These are phyloP conservation scores for Ariolimax columbianus DNA, from an alignment of 2,888 invertebrate genomes.

Conservation along the genomic window DNA sequence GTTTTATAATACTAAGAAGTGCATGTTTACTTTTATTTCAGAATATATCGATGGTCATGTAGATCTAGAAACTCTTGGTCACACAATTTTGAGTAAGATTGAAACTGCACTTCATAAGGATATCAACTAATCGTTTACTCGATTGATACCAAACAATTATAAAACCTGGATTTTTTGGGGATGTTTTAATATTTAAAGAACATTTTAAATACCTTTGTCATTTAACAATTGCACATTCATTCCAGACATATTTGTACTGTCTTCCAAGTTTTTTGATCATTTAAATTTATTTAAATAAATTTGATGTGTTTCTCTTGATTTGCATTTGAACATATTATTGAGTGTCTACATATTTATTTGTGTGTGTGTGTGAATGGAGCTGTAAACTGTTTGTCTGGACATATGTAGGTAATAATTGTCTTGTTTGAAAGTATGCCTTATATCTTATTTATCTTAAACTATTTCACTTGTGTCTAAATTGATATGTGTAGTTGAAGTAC, in stretches of 20 bases:
- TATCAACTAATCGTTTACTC: background rate
- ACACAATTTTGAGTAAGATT: conserved; percentile 11
- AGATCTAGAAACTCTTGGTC: conserved; percentile 25
- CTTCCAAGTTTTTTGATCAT: background rate
- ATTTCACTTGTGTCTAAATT: too few relatives aligned
- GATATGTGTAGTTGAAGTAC: too few relatives aligned
- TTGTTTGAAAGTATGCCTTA: too few relatives aligned
- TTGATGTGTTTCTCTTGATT: too few relatives aligned
- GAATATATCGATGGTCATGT: conserved; percentile 27
- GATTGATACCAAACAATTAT: background rate
- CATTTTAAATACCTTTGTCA: background rate
- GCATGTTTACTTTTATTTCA: conserved; percentile 5
- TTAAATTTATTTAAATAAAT: background rate
- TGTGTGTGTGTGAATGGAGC: too few relatives aligned
- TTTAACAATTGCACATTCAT: background rate
- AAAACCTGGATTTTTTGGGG: background rate
- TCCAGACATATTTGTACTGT: background rate
- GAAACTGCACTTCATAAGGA: background rate
- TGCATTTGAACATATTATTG: too few relatives aligned
- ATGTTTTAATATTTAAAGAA: background rate
- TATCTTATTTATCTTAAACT: too few relatives aligned
- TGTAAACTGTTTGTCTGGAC: too few relatives aligned
- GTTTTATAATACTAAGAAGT: background rate
- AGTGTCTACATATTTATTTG: too few relatives aligned
- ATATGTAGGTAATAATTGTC: too few relatives aligned